These are phyloP conservation scores for Leucoptera coffeella DNA, from an alignment of 2,888 invertebrate genomes.

Conservation along the genomic window DNA sequence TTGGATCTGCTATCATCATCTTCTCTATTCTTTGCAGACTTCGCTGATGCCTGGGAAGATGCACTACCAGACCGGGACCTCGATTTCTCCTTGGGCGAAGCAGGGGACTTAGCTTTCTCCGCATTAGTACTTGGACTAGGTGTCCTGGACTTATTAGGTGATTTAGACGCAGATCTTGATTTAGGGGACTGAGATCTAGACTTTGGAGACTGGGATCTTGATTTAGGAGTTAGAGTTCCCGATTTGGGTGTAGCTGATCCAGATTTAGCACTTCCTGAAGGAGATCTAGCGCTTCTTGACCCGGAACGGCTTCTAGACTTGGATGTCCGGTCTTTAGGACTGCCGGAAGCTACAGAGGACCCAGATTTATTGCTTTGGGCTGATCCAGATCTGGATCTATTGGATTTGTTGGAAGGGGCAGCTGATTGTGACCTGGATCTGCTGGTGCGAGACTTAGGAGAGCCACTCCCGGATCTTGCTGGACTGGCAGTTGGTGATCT, in stretches of 20 bases:
- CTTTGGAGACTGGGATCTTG: conserved; percentile 17
- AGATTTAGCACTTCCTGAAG: conserved; percentile 10
- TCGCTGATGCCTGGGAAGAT: conserved; percentile 24
- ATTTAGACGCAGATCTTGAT: conserved; percentile 9
- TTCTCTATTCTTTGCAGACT: conserved; percentile 22
- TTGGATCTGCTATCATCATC: conserved; percentile 42
- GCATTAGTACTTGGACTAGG: conserved; percentile 28
- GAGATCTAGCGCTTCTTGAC: conserved; percentile 13
- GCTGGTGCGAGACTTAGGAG: conserved; percentile 11
- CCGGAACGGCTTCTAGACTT: conserved; percentile 23
- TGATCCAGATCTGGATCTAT: conserved; percentile 6
- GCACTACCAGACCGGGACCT: conserved; percentile 19
- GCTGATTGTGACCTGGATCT: conserved; percentile 12
- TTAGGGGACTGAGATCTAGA: conserved; percentile 6
- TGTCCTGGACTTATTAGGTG: conserved; percentile 15
- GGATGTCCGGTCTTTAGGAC: conserved; percentile 19
- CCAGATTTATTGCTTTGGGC: conserved; percentile 9
- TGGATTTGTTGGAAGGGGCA: conserved; percentile 2
- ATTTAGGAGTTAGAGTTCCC: conserved; percentile 11
- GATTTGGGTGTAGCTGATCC: conserved; percentile 16
- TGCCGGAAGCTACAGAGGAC: conserved; percentile 18
- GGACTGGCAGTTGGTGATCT: conserved; percentile 36
- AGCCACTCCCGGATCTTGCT: conserved; percentile 23
- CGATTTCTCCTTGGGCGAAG: conserved; percentile 18
- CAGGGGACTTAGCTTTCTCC: conserved; percentile 4